Evolutionary conservation across 2,113 vertebrate species (phyloP).

Genomic region (Tor tambroides): DNA sequence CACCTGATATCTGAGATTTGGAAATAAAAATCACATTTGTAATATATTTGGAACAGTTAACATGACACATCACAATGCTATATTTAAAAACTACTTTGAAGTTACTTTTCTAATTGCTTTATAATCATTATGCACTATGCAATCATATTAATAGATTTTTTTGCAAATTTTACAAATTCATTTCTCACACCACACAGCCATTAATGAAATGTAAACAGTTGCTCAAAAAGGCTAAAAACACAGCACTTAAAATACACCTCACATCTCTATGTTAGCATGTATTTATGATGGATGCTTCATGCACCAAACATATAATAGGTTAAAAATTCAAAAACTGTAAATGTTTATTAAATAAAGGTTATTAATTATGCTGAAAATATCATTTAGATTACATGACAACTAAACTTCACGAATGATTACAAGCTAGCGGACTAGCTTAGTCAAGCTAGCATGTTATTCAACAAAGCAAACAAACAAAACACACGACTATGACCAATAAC

Average conservation of each 20-base stretch:
- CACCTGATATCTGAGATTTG: constrained; percentile 42
- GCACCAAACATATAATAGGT: background rate
- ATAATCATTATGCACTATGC: background rate
- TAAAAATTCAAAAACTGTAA: background rate
- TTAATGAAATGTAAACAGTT: background rate
- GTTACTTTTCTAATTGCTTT: background rate
- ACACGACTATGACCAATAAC: background rate
- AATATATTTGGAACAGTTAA: background rate
- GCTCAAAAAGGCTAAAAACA: background rate
- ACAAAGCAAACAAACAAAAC: constrained; percentile 12
- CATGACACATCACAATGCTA: background rate
- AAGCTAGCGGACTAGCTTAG: constrained; percentile 22
- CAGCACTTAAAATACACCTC: background rate
- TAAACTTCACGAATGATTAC: background rate
- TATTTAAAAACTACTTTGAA: background rate
- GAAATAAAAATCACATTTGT: background rate
- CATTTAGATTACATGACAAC: background rate
- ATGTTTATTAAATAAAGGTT: background rate
- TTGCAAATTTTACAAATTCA: background rate
- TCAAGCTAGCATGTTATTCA: background rate
- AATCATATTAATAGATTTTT: background rate
- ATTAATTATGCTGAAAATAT: background rate
- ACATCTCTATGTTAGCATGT: too few relatives aligned
- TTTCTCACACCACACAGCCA: background rate
- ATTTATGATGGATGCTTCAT: background rate